A percentile compares a stretch with the other conserved stretches of the same genome.
These are phyloP conservation scores for Oscheius onirici DNA, from an alignment of 2,888 invertebrate genomes.

Conservation along the genomic window DNA sequence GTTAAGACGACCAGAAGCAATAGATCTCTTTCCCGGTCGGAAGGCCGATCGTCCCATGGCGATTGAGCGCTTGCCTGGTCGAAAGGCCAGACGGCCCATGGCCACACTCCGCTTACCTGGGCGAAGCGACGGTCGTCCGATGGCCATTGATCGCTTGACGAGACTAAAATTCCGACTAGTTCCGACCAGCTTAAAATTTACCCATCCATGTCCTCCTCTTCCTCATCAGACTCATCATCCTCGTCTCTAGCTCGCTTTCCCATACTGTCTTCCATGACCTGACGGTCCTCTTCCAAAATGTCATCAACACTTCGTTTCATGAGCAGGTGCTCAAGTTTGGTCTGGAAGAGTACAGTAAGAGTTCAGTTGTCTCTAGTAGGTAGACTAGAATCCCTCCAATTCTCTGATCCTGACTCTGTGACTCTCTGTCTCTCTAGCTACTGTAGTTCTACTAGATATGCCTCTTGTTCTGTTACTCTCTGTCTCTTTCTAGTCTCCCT, in stretches of 20 bases:
- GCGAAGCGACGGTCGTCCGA: constrained; percentile 64
- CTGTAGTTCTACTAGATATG: too few relatives aligned
- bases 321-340: not conserved
- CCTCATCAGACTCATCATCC: not conserved
- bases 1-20: constrained; percentile 49
- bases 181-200: not conserved
- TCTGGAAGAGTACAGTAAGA: too few relatives aligned
- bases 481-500: too few relatives aligned
- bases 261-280: constrained; percentile 19
- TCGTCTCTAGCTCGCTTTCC: constrained; percentile 2
- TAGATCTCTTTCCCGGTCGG: constrained; percentile 66
- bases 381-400: not conserved
- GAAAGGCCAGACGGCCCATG: constrained; percentile 40
- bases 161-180: constrained; percentile 23
- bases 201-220: not conserved
- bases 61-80: constrained; percentile 63
- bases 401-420: too few relatives aligned
- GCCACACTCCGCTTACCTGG: constrained; percentile 66
- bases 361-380: too few relatives aligned
- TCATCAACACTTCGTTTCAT: constrained; percentile 17
- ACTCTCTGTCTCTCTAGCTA: too few relatives aligned
- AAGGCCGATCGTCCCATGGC: constrained; percentile 65
- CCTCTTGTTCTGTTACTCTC: too few relatives aligned
- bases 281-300: not conserved
- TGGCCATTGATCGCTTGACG: constrained; percentile 64